Percentiles rank a stretch among this genome's conserved stretches.
These are phyloP conservation scores for Mesodorylaimus sp. DNA, from an alignment of 2,888 invertebrate genomes.

Conservation along the genomic window DNA sequence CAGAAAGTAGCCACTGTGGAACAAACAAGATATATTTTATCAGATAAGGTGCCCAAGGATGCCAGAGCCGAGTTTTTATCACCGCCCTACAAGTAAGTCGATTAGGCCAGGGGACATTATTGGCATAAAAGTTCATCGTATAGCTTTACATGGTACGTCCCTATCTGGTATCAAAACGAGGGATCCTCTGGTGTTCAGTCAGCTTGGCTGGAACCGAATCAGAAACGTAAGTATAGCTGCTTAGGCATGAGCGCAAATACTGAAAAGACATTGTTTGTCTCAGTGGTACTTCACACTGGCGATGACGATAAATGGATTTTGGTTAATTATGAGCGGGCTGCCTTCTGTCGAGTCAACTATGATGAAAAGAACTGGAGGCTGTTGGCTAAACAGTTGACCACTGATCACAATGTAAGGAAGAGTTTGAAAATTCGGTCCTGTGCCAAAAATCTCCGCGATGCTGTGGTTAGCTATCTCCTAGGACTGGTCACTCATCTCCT, in stretches of 20 bases:
- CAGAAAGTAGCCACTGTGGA: too few relatives aligned
- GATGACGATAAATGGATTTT: slow-evolving; percentile 13
- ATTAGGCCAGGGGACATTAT: too few relatives aligned
- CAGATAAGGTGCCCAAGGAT: slow-evolving; percentile 4
- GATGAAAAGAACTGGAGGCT: slow-evolving; percentile 13
- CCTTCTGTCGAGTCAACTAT: slow-evolving; percentile 26
- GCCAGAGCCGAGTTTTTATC: too few relatives aligned
- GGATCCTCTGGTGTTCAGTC: slow-evolving; percentile 14
- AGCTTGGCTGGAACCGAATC: slow-evolving; percentile 18
- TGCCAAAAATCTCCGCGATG: too few relatives aligned
- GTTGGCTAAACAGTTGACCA: not conserved
- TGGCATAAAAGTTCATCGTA: too few relatives aligned
- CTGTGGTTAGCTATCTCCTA: too few relatives aligned
- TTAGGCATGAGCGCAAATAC: too few relatives aligned
- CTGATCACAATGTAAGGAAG: not conserved
- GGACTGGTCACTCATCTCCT: too few relatives aligned
- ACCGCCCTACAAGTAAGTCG: too few relatives aligned
- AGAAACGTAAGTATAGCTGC: not conserved
- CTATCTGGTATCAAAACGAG: slow-evolving; percentile 22
- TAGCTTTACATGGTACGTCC: slow-evolving; percentile 23
- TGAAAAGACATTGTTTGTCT: too few relatives aligned
- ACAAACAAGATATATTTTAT: too few relatives aligned
- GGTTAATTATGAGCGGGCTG: slow-evolving; percentile 20
- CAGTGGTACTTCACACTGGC: too few relatives aligned
- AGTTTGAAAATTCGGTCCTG: not conserved